Evolutionary conservation across 2,113 vertebrate species (phyloP).

Genomic region (Trinectes maculatus): DNA sequence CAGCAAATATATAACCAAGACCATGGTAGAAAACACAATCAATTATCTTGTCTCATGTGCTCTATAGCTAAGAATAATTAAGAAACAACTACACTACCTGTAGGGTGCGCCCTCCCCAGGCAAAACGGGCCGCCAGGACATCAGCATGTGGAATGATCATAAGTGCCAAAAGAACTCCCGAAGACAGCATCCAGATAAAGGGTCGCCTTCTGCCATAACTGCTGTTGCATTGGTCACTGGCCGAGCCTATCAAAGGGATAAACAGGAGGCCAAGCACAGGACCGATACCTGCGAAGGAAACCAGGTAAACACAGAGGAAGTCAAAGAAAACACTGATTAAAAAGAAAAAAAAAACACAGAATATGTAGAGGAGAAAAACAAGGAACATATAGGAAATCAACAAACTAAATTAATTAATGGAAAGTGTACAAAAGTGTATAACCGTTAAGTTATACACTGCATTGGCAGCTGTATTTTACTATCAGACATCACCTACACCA

Average conservation of each 20-base stretch:
- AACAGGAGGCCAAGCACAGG: constrained; percentile 84
- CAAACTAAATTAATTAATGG: neutral
- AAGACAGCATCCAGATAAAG: constrained; percentile 84
- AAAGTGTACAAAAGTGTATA: neutral
- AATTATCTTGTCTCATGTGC: neutral
- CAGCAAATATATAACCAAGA: neutral
- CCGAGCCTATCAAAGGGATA: constrained; percentile 84
- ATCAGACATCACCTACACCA: neutral
- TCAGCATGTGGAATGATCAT: constrained; percentile 83
- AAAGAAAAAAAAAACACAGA: neutral
- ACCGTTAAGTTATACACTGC: neutral
- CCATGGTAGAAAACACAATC: neutral
- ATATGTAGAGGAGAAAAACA: neutral
- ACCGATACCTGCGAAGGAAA: constrained; percentile 77
- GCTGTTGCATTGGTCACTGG: constrained; percentile 84
- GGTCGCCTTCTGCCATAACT: constrained; percentile 81
- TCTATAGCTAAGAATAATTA: neutral
- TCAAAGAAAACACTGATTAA: neutral
- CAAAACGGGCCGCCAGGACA: constrained; percentile 70
- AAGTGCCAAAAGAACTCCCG: constrained; percentile 82
- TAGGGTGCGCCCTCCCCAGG: constrained; percentile 74
- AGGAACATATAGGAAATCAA: neutral
- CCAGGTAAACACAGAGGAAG: neutral
- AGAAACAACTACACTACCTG: constrained; percentile 54
- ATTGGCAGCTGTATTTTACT: neutral